Conservation (phyloP, 2,113 vertebrate genomes). For the Dromaius novaehollandiae region DNA sequence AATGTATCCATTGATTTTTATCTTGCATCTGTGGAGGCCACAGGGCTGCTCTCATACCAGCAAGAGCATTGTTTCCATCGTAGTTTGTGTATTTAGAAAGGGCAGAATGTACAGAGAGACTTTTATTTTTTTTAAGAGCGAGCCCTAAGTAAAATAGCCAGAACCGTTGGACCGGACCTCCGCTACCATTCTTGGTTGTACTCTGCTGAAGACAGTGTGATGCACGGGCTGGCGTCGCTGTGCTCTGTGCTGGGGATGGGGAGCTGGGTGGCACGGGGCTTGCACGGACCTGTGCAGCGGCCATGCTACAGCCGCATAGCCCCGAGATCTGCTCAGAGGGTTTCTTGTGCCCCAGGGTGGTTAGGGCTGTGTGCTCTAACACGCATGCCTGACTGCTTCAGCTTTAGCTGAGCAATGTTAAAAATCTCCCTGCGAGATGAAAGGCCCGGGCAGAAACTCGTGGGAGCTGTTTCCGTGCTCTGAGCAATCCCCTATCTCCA, state of each 20-base stretch:
- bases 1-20: constrained; percentile 51
- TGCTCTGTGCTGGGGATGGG: accelerated
- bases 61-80: constrained; percentile 48
- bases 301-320: neutral
- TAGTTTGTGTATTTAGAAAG: constrained; percentile 55
- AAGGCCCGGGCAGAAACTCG: neutral
- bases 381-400: accelerated
- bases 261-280: neutral
- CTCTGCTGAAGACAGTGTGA: neutral
- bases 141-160: neutral
- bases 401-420: neutral
- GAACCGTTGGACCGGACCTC: neutral
- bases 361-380: neutral
- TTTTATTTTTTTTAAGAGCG: neutral
- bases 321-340: neutral
- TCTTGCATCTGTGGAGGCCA: constrained; percentile 15
- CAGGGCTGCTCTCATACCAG: constrained; percentile 29
- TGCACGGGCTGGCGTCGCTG: neutral
- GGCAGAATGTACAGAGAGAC: neutral
- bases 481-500: neutral
- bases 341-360: neutral
- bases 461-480: neutral
- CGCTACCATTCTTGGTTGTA: neutral
- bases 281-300: neutral
- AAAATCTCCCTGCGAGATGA: neutral